phyloP scores from a whole-genome alignment of 2,888 invertebrate genomes.

The Cantharis rufa region DNA sequence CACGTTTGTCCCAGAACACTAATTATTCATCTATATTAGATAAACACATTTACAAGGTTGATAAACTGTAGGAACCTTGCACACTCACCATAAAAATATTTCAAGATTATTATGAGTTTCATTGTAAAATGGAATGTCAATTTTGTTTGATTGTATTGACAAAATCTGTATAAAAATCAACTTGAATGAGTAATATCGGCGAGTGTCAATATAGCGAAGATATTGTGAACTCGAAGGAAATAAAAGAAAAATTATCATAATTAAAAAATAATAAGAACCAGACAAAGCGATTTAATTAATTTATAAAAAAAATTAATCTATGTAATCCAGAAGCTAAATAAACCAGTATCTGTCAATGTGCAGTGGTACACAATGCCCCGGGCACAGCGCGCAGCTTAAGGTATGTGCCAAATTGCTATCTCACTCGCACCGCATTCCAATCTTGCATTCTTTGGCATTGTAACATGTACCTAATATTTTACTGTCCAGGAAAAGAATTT shows the following conservation, averaged over 20 bases:
- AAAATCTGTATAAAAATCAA: not conserved
- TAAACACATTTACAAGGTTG: slow-evolving; percentile 1
- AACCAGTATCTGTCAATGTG: slow-evolving; percentile 40
- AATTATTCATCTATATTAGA: not conserved
- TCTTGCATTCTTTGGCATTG: slow-evolving; percentile 48
- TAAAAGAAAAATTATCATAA: not conserved
- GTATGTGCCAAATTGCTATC: slow-evolving; percentile 54
- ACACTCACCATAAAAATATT: slow-evolving; percentile 8
- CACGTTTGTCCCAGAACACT: not conserved
- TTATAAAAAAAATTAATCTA: not conserved
- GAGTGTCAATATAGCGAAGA: not conserved
- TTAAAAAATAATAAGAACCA: not conserved
- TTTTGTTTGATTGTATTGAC: not conserved
- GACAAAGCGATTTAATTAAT: slow-evolving; percentile 1
- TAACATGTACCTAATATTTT: slow-evolving; percentile 34
- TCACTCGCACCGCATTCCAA: slow-evolving; percentile 50
- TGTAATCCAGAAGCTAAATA: slow-evolving; percentile 14
- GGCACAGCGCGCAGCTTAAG: slow-evolving; percentile 43
- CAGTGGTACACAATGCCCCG: slow-evolving; percentile 41
- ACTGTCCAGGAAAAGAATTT: slow-evolving; percentile 18
- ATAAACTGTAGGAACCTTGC: slow-evolving; percentile 11
- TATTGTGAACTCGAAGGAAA: not conserved
- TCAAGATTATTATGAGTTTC: slow-evolving; percentile 7
- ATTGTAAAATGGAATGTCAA: slow-evolving; percentile 1
- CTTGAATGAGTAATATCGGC: not conserved